Evolutionary conservation across 1,140 invertebrate genomes (phyloP).

Genomic region (Physella acuta): DNA sequence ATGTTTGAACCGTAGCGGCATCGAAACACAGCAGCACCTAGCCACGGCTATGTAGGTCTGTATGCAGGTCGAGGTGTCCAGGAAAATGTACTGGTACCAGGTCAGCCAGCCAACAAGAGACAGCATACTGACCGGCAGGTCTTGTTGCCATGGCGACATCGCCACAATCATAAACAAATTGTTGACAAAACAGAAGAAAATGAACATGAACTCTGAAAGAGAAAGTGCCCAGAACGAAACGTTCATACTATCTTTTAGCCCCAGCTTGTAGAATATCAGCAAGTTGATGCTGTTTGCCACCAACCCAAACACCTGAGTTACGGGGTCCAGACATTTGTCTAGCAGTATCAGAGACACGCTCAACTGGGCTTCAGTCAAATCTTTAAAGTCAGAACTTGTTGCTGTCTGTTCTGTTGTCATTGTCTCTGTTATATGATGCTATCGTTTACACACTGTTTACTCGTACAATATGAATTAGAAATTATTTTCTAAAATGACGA

Average conservation of each 20-base stretch:
- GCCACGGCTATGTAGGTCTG: background rate
- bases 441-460: too few species aligned
- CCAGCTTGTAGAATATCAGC: background rate
- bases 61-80: background rate
- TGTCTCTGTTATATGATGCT: too few species aligned
- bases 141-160: background rate
- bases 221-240: background rate
- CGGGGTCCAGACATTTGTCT: background rate
- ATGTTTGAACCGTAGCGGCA: constrained; percentile 7
- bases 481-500: too few species aligned
- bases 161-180: background rate
- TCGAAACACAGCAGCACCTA: background rate
- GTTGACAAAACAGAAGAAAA: background rate
- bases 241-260: background rate
- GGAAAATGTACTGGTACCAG: background rate
- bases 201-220: background rate
- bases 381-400: too few species aligned
- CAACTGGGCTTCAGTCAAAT: too few species aligned
- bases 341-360: too few species aligned
- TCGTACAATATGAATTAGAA: too few species aligned
- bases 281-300: background rate
- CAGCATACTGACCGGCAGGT: background rate
- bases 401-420: too few species aligned
- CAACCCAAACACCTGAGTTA: background rate
- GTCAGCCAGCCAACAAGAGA: background rate